Conservation (phyloP, 2,797 vertebrate species). For the Crocidura indochinensis region DNA sequence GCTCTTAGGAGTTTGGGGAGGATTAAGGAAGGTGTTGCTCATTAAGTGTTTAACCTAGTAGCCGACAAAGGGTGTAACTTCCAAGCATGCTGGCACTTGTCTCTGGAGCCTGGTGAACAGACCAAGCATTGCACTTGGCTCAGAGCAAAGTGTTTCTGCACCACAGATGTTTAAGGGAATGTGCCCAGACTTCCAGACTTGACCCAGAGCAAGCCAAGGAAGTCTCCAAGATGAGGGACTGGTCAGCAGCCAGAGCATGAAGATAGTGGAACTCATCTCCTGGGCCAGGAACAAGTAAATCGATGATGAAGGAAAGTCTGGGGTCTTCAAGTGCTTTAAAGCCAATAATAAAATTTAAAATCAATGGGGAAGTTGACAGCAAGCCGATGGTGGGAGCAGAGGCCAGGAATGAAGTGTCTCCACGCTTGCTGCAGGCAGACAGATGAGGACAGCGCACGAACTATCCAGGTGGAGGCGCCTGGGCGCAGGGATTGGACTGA, state of each 20-base stretch:
- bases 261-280: conserved; percentile 76
- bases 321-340: conserved; percentile 79
- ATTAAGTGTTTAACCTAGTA: not conserved
- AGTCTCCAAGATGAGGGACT: conserved; percentile 7
- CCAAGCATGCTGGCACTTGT: not conserved
- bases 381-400: conserved; percentile 54
- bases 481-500: not conserved
- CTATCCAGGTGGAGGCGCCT: conserved; percentile 49
- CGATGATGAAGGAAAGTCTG: conserved; percentile 72
- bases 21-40: not conserved
- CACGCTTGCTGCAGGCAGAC: conserved; percentile 73
- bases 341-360: conserved; percentile 86
- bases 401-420: conserved; percentile 64
- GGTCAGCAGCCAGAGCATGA: conserved; percentile 74
- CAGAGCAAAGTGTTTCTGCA: not conserved
- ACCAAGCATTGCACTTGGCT: conserved; percentile 37
- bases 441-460: not conserved
- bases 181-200: not conserved
- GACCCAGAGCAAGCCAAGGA: conserved; percentile 10
- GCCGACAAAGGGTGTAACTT: not conserved
- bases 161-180: accelerated
- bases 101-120: not conserved
- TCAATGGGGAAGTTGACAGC: conserved; percentile 85
- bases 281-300: conserved; percentile 80
- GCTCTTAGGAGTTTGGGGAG: not conserved